A percentile compares a stretch with the other conserved stretches of the same genome.
phyloP scores from a whole-genome alignment of 2,113 vertebrate genomes.

The Gavia stellata region DNA sequence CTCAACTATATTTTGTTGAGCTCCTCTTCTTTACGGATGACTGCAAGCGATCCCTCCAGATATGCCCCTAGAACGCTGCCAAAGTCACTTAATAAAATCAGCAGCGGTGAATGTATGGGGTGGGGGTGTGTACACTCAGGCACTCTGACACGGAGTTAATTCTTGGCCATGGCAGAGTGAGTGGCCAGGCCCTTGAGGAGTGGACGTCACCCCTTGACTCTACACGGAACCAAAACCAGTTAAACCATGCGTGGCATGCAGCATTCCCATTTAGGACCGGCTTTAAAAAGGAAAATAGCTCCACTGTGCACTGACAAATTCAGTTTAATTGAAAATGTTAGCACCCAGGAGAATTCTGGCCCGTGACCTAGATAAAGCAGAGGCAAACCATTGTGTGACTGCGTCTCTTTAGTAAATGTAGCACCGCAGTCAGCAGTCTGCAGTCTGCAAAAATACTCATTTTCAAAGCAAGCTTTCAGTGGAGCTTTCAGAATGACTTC shows the following conservation, averaged over 20 bases:
- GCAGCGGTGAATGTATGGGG: not conserved
- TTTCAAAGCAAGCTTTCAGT: constrained; percentile 54
- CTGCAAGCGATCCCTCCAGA: not conserved
- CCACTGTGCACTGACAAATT: not conserved
- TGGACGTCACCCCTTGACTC: not conserved
- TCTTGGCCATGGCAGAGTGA: not conserved
- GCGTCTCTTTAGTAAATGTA: not conserved
- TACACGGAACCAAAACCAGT: not conserved
- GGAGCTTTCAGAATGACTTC: constrained; percentile 31
- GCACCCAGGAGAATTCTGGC: not conserved
- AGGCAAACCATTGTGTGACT: constrained; percentile 5
- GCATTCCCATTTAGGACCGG: constrained; percentile 22
- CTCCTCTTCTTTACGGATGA: not conserved
- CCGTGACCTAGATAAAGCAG: constrained; percentile 9
- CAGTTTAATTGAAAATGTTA: constrained; percentile 23
- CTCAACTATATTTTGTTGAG: not conserved
- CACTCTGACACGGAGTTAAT: not conserved
- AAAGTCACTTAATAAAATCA: not conserved
- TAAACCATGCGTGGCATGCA: not conserved
- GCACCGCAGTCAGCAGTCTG: constrained; percentile 1
- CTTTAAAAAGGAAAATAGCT: constrained; percentile 36
- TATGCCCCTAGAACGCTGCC: not conserved
- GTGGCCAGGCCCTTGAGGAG: not conserved
- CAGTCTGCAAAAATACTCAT: constrained; percentile 27
- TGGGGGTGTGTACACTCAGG: not conserved